Evolutionary conservation across 2,888 invertebrate species (phyloP), one percentile per base, ranked within the genome.

Genomic region (Lamproptera curius): DNA sequence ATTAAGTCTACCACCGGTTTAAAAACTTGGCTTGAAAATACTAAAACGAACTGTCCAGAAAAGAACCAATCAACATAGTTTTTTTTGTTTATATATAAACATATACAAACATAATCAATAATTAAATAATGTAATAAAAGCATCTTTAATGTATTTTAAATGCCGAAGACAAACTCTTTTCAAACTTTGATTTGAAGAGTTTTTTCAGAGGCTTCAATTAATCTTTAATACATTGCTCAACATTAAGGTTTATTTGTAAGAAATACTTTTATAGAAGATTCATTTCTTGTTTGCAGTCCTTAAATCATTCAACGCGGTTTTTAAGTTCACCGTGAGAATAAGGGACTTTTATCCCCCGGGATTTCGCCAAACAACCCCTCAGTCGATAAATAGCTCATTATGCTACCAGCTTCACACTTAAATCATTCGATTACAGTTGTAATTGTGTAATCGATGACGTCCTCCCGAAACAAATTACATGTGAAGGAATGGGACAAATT

Each of bases 301-400:
- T 6, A 43, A 23, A 33, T 48, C 49, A 43, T 8, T 59, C 54
- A 54, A 51, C 20, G n/a, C n/a, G 31, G n/a, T 41, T 10, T 20
- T 6, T 48, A 17, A 48, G 2, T 20, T 23, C 28, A 16, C 53
- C 70, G 75, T 75, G 73, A 61, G 75, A 73, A 74, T 52, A 20
- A n/a, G 46, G 55, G 63, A 59, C 53, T 56, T 46, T 38, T n/a
- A 46, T 35, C 49, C 60, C 72, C 62, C 73, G 4, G 72, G 63
- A 52, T 48, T 55, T 53, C 52, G 47, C 58, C 48, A 52, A 55
- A 53, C 48, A 23, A 26, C 36, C 34, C 17, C 50, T 46, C 46
- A 3, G 53, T 54, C 51, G 55, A 55, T 54, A 58, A 59, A 55
- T 52, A 50, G 20, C 15, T 23, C 17, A 39, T 42, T 42, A 36